Evolutionary conservation across 2,888 invertebrate species (phyloP), one percentile per base, ranked within the genome.

Genomic region (Chalcis sispes): DNA sequence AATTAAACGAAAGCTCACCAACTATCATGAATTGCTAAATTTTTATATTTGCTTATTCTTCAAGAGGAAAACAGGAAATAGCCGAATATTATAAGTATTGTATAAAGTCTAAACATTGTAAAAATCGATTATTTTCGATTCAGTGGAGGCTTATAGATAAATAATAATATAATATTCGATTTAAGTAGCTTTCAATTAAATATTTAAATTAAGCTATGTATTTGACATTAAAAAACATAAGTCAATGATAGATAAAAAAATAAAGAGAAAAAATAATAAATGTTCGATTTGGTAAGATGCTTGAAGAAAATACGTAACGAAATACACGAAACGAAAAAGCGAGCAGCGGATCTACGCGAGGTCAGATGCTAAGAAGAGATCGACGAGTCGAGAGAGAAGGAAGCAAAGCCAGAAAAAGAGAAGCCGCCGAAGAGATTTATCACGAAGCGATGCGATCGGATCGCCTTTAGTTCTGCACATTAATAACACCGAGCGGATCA

Each of bases 401-500:
- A 54, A 8, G 25, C 1, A n/a, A 25, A 59, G 48, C 15, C 18
- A 15, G 32, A 48, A 32, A 70, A 1, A 40, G 72, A 61, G 64
- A 61, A 81, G 79, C 80, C 80, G 81, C 80, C 79, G 79, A 79
- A 80, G 80, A 78, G 82, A 83, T 77, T 77, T 67, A 72, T 77
- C 72, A 64, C 67, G 76, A 67, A 83, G 82, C 83, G 83, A 81
- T 82, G 84, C 85, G 86, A 86, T 85, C 85, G 85, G 81, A 64
- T 84, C 81, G 85, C 85, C 85, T 84, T 83, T 82, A 84, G 86
- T 84, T 82, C 84, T 84, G 83, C 85, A 86, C 85, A 86, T 87
- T 87, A 86, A 87, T 87, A 87, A 87, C 86, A 83, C 83, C 81
- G 83, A 82, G 82, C 83, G 84, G 84, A 85, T 86, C 85, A 85